A percentile compares a stretch with the other conserved stretches of the same genome.
phyloP scores from a whole-genome alignment of 1,140 invertebrate species.

The Macrocentrus cingulum region DNA sequence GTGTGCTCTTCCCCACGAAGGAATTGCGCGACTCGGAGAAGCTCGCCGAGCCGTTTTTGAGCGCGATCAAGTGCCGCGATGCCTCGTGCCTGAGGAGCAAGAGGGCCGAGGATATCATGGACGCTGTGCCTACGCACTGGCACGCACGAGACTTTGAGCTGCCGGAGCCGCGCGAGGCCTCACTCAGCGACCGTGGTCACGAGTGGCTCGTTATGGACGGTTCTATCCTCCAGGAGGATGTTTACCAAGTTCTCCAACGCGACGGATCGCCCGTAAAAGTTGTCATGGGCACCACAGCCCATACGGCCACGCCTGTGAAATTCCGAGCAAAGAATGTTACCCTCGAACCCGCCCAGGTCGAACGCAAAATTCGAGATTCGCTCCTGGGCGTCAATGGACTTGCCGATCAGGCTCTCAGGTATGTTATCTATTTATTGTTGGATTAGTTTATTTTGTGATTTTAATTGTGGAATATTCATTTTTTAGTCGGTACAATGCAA shows the following conservation, averaged over 20 bases:
- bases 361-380: constrained; percentile 66
- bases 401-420: constrained; percentile 62
- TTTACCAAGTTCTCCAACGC: constrained; percentile 63
- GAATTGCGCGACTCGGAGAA: constrained; percentile 64
- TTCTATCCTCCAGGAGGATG: constrained; percentile 65
- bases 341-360: constrained; percentile 65
- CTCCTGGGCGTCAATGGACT: constrained; percentile 64
- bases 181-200: constrained; percentile 59
- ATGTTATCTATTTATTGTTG: constrained; percentile 10
- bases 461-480: neutral
- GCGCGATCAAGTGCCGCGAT: constrained; percentile 57
- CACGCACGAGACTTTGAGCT: constrained; percentile 63
- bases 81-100: constrained; percentile 65
- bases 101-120: constrained; percentile 66
- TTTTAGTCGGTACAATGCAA: constrained; percentile 65
- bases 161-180: constrained; percentile 62
- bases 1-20: constrained; percentile 69
- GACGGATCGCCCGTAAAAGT: constrained; percentile 60
- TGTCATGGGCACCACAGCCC: constrained; percentile 73
- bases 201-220: constrained; percentile 78
- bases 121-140: constrained; percentile 72
- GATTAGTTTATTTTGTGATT: constrained; percentile 12
- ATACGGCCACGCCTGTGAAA: constrained; percentile 65
- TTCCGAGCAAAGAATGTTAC: constrained; percentile 62
- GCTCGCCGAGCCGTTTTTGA: constrained; percentile 64